Evolutionary conservation across 2,113 vertebrate species (phyloP), one percentile per base, ranked within the genome.

Genomic region (Myotis davidii): DNA sequence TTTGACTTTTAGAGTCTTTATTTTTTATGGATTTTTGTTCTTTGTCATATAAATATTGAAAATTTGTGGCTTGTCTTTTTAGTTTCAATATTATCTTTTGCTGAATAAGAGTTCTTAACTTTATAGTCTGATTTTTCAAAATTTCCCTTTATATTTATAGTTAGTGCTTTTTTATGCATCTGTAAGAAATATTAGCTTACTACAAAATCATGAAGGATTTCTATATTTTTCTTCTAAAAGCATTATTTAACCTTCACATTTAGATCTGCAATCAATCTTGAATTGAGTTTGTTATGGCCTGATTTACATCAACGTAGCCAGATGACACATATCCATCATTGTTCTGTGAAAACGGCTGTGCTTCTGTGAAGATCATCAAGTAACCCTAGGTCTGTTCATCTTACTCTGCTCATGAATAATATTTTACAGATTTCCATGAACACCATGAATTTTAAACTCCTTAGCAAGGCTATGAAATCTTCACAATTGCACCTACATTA

Each of bases 141-240:
- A 64, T n/a, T 91, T 76, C 10, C 13, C 21, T 32, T 82, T 74
- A 23, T 21, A 25, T 1, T 87, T 81, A 76, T 17, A 21, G 0
- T 87, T 85, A 81, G 1, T 77, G 9, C 5, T 69, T 69, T 79
- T 64, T 87, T 11, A 34, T 76, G 32, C 10, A 12, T n/a, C 11
- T 76, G 39, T 67, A 65, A 77, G n/a, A 89, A 86, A 94, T 61
- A 85, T 76, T 84, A 92, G 29, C 39, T n/a, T 76, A 77, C 32
- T 1, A 32, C 32, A 91, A 85, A 37, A 54, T 91, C 12, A 67
- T 45, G 14, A 88, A 76, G 23, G 39, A n/a, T 72, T 27, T 90
- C 39, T 48, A 17, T 56, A 67, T 83, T 90, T 94, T 81, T 69
- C 29, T 78, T 85, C 21, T 88, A 48, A 97, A 91, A 52, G 21